phyloP scores from a whole-genome alignment of 2,113 vertebrate genomes.

The Bubo bubo region DNA sequence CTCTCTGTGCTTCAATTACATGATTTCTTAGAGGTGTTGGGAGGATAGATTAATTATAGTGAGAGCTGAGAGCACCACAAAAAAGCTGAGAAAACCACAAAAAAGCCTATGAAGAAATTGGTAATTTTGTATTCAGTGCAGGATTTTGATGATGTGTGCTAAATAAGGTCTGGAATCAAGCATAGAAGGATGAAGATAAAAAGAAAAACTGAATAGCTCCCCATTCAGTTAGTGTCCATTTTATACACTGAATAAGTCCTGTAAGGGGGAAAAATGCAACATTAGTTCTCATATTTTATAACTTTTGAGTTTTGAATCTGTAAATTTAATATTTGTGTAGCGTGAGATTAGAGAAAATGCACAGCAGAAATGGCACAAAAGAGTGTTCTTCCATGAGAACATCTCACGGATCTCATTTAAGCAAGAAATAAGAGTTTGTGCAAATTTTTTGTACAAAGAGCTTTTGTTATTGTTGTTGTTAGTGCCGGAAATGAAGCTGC shows the following conservation, averaged over 20 bases:
- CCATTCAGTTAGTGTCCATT: not conserved
- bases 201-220: conserved; percentile 8
- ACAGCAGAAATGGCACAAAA: not conserved
- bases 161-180: conserved; percentile 45
- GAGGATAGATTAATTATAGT: conserved; percentile 50
- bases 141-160: conserved; percentile 22
- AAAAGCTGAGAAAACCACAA: conserved; percentile 28
- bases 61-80: conserved; percentile 8
- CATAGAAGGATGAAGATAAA: not conserved
- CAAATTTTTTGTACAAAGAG: not conserved
- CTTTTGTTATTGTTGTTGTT: conserved; percentile 8
- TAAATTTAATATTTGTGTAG: not conserved
- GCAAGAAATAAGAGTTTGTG: not conserved
- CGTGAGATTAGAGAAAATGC: not conserved
- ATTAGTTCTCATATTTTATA: not conserved
- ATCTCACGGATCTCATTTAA: not conserved
- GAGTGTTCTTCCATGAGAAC: not conserved
- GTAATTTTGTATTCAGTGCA: conserved; percentile 50
- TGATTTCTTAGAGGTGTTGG: conserved; percentile 54
- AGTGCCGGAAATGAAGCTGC: conserved; percentile 39
- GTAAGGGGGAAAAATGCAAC: not conserved
- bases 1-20: conserved; percentile 24
- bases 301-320: not conserved
- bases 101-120: conserved; percentile 30
- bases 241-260: not conserved